phyloP scores from a whole-genome alignment of 2,113 vertebrate genomes.

The Thalassoma bifasciatum region DNA sequence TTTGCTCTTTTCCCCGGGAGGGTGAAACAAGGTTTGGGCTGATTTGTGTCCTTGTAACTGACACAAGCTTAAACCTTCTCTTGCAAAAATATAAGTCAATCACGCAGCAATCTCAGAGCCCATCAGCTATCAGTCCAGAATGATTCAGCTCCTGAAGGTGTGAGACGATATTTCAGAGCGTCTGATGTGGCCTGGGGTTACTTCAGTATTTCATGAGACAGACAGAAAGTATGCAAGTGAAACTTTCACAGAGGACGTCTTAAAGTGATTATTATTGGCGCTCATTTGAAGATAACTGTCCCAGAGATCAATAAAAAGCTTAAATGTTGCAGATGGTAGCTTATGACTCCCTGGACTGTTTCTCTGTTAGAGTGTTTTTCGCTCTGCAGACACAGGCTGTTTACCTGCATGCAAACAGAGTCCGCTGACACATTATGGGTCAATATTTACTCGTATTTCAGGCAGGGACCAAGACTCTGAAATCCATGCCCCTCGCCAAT shows the following conservation, averaged over 20 bases:
- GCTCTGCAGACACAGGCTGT: background rate
- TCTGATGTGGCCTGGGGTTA: background rate
- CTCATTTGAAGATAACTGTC: background rate
- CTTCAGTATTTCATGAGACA: background rate
- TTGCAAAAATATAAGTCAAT: slow-evolving; percentile 17
- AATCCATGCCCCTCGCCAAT: background rate
- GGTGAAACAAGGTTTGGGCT: slow-evolving; percentile 9
- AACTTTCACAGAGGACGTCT: background rate
- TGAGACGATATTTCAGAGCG: background rate
- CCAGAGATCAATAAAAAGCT: background rate
- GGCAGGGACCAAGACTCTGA: background rate
- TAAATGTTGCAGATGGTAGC: background rate
- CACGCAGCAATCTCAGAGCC: background rate
- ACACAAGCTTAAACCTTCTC: background rate
- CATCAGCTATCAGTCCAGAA: background rate
- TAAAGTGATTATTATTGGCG: background rate
- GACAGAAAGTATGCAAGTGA: background rate
- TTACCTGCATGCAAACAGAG: background rate
- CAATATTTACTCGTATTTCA: background rate
- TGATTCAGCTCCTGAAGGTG: background rate
- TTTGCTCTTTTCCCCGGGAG: slow-evolving; percentile 38
- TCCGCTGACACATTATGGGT: background rate
- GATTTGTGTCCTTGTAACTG: slow-evolving; percentile 14
- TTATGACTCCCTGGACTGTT: background rate
- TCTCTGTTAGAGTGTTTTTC: background rate